Base-by-base conservation (phyloP, 2,797 vertebrate species). In the Saxicola maurus region DNA sequence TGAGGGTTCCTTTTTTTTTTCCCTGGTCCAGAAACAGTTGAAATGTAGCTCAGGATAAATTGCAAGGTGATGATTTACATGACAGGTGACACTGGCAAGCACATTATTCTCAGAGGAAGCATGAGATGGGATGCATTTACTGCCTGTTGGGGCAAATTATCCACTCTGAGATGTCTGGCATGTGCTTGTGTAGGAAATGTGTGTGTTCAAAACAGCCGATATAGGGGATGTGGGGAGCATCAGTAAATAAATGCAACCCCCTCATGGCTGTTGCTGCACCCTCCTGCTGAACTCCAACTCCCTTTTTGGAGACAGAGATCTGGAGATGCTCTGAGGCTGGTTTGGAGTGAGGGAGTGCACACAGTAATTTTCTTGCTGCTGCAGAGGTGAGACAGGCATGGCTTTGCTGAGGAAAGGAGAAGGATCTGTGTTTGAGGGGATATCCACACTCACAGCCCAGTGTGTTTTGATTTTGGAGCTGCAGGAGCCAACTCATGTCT, bases 61-160 rank as follows among this genome's bases (percentile, higher is more conserved):
- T 73, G 64, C 60, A 43, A 86, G 87, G 82, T 93, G 82, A 67
- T 92, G 94, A 94, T 94, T 95, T 93, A 92, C 69, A 48, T 87
- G 92, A 77, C 91, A 87, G 80, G 60, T 91, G 87, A 89, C 87
- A 84, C 25, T 9, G 38, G 71, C 43, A 92, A 92, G 74, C 77
- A 82, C 81, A 60, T 90, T 93, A 93, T 87, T 90, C 87, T 76
- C 43, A 35, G 89, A 87, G 46, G 60, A 90, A 43, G 85, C 52
- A 84, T 9, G 35, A 64, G 91, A 27, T 55, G 87, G 68, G 80
- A 82, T 87, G 38, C 87, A 93, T 95, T 94, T 92, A 94, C 87
- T 87, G 93, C 93, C 82, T 93, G 87, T 93, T 87, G 67, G 82
- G 87, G 74, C 82, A 89, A 92, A 94, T 95, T 94, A 94, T 69